phyloP scores from a whole-genome alignment of 2,888 invertebrate genomes.

The Pyrrhia umbra region DNA sequence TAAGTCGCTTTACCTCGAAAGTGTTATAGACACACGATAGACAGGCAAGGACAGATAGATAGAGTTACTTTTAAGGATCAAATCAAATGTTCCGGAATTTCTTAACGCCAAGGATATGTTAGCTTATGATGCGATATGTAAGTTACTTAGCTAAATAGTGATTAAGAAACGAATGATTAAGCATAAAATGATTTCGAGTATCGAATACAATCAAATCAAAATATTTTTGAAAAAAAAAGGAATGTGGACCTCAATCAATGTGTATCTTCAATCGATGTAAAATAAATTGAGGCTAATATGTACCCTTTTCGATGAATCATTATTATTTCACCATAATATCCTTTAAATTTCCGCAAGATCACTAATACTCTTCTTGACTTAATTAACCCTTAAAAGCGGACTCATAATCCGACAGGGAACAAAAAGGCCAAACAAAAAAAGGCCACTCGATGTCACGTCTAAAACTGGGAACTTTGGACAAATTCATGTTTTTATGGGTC shows the following conservation, averaged over 20 bases:
- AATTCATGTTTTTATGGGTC: constrained; percentile 85
- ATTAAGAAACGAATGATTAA: background rate
- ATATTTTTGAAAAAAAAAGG: background rate
- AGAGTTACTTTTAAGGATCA: too few relatives aligned
- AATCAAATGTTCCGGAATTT: background rate
- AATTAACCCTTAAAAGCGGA: constrained; percentile 86
- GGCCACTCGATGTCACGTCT: constrained; percentile 86
- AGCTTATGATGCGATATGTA: background rate
- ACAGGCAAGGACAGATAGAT: too few relatives aligned
- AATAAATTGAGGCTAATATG: constrained; percentile 48
- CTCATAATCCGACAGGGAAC: constrained; percentile 82
- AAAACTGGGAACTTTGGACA: constrained; percentile 82
- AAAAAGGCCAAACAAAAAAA: constrained; percentile 80
- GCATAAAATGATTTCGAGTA: background rate
- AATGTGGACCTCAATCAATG: background rate
- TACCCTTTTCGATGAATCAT: constrained; percentile 65
- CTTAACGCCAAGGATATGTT: background rate
- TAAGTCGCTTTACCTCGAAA: too few relatives aligned
- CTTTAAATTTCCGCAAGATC: constrained; percentile 80
- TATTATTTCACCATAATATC: constrained; percentile 64
- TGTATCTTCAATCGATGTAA: constrained; percentile 37
- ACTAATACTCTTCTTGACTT: constrained; percentile 81
- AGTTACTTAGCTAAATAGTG: background rate
- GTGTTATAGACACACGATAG: too few relatives aligned
- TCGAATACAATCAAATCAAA: background rate